A percentile compares a stretch with the other conserved stretches of the same genome.
phyloP scores from a whole-genome alignment of 2,797 vertebrate species.

The Columba guinea region DNA sequence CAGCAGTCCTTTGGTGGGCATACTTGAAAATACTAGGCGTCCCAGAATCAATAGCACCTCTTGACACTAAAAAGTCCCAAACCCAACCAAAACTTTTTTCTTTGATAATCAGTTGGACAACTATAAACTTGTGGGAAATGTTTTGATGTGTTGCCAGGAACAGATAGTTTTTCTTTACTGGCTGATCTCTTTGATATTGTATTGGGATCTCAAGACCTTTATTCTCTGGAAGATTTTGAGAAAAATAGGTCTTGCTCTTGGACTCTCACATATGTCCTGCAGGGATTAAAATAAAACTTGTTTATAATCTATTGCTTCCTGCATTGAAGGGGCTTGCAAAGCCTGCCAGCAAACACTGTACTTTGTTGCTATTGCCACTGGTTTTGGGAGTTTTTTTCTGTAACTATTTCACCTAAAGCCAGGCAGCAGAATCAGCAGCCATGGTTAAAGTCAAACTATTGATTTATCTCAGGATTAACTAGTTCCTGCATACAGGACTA shows the following conservation, averaged over 20 bases:
- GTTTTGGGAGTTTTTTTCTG: neutral
- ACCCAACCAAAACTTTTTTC: neutral
- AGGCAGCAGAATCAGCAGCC: neutral
- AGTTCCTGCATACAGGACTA: neutral
- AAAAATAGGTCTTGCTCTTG: slow-evolving; percentile 48
- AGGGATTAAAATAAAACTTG: slow-evolving; percentile 65
- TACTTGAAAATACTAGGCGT: neutral
- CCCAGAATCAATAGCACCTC: slow-evolving; percentile 41
- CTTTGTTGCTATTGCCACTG: slow-evolving; percentile 10
- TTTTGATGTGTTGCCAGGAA: slow-evolving; percentile 58
- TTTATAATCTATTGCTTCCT: slow-evolving; percentile 69
- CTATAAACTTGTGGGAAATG: slow-evolving; percentile 50
- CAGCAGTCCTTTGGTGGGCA: slow-evolving; percentile 3
- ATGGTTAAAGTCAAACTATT: neutral
- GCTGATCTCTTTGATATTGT: slow-evolving; percentile 62
- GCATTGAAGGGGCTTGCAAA: slow-evolving; percentile 24
- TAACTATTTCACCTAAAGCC: neutral
- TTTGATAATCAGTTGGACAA: slow-evolving; percentile 43
- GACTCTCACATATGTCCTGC: slow-evolving; percentile 15
- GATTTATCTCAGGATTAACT: neutral
- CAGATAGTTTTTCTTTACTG: slow-evolving; percentile 62
- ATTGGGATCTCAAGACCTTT: slow-evolving; percentile 46
- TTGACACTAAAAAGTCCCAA: slow-evolving; percentile 16
- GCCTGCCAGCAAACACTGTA: slow-evolving; percentile 36
- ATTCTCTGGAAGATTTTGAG: slow-evolving; percentile 23